Conservation (phyloP, 2,888 invertebrate genomes). For the Nebria salina region DNA sequence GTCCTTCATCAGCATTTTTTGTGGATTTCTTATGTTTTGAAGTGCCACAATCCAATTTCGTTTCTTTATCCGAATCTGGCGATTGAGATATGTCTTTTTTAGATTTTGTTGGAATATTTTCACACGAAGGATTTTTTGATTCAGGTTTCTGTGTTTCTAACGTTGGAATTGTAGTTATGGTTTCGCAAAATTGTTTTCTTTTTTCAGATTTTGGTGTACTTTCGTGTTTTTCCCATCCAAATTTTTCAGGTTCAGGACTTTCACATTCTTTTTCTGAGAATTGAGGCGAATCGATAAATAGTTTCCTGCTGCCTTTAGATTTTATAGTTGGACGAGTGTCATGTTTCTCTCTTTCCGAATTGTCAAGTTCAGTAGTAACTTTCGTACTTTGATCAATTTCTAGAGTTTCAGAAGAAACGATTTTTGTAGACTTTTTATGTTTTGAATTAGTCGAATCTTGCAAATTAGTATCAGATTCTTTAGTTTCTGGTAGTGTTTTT, state of each 20-base stretch:
- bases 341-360: not conserved
- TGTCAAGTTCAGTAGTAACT: not conserved
- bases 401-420: not conserved
- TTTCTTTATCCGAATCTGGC: not conserved
- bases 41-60: not conserved
- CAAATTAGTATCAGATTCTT: too few relatives aligned
- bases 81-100: not conserved
- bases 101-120: not conserved
- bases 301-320: not conserved
- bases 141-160: not conserved
- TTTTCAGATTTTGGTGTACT: not conserved
- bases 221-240: not conserved
- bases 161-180: not conserved
- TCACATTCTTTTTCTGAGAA: not conserved
- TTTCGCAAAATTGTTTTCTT: not conserved
- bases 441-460: too few relatives aligned
- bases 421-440: too few relatives aligned
- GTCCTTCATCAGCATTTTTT: not conserved
- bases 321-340: not conserved
- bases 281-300: not conserved
- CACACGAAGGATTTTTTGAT: not conserved
- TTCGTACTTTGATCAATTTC: not conserved
- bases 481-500: too few relatives aligned
- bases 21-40: not conserved
- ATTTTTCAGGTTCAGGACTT: not conserved